A percentile compares a stretch with the other conserved stretches of the same genome.
Conservation (phyloP, 2,797 vertebrate genomes). For the Sebastiscus tertius region DNA sequence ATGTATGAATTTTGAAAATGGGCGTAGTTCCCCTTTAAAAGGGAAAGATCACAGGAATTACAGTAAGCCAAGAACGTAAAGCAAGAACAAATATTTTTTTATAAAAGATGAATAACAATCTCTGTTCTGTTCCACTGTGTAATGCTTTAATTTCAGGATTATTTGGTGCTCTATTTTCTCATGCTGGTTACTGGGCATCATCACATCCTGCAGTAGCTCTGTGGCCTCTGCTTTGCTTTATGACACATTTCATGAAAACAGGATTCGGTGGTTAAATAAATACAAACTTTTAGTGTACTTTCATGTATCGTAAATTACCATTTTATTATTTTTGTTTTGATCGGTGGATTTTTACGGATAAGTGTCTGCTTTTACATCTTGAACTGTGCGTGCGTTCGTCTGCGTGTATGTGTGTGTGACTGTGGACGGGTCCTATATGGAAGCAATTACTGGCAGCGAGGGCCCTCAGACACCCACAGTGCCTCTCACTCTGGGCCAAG, state of each 20-base stretch:
- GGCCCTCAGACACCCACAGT: slow-evolving; percentile 88
- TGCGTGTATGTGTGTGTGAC: slow-evolving; percentile 39
- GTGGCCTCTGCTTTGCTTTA: slow-evolving; percentile 8
- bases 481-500: slow-evolving; percentile 86
- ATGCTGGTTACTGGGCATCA: neutral
- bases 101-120: neutral
- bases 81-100: neutral
- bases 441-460: slow-evolving; percentile 94
- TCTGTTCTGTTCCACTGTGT: neutral
- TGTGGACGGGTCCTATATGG: slow-evolving; percentile 86
- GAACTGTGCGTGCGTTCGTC: neutral
- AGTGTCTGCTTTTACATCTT: slow-evolving; percentile 48
- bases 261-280: slow-evolving; percentile 15
- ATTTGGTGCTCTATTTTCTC: neutral
- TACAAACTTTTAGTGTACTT: slow-evolving; percentile 15
- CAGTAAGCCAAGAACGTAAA: neutral
- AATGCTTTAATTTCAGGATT: neutral
- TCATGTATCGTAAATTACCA: slow-evolving; percentile 5
- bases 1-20: neutral
- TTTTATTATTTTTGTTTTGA: slow-evolving; percentile 11
- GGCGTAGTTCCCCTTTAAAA: neutral
- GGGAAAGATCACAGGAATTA: neutral
- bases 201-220: slow-evolving; percentile 2
- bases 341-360: slow-evolving; percentile 21
- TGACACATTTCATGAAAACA: slow-evolving; percentile 13